phyloP scores from a whole-genome alignment of 1,140 invertebrate species.

The Bursaphelenchus mucronatus region DNA sequence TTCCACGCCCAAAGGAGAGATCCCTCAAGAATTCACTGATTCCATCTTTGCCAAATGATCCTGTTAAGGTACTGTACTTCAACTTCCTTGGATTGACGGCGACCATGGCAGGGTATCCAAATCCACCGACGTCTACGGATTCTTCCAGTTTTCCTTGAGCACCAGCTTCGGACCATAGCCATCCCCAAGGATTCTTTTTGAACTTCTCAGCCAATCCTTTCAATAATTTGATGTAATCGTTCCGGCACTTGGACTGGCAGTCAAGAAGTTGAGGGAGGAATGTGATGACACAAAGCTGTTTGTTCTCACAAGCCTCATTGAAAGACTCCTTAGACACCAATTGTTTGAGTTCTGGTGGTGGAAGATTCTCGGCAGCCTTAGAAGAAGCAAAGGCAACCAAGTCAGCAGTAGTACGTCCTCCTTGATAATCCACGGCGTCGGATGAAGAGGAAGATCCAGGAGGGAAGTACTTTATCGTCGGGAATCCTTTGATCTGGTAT shows the following conservation, averaged over 20 bases:
- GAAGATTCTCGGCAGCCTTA: constrained; percentile 78
- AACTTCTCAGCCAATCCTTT: constrained; percentile 79
- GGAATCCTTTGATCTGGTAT: constrained; percentile 79
- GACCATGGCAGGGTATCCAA: constrained; percentile 78
- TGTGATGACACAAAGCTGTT: constrained; percentile 75
- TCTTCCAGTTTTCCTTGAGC: constrained; percentile 78
- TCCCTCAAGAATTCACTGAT: constrained; percentile 92
- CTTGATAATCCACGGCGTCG: constrained; percentile 71
- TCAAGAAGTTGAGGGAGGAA: constrained; percentile 93
- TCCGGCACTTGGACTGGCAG: constrained; percentile 88
- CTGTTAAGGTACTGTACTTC: constrained; percentile 86
- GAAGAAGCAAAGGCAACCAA: constrained; percentile 83
- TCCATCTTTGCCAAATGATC: constrained; percentile 87
- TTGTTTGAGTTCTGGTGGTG: constrained; percentile 81
- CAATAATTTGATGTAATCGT: constrained; percentile 76
- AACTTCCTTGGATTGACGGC: constrained; percentile 93
- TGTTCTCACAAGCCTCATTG: constrained; percentile 54
- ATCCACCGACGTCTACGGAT: constrained; percentile 81
- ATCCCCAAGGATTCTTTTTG: constrained; percentile 94
- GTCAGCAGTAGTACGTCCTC: constrained; percentile 79
- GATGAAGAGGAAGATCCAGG: constrained; percentile 13
- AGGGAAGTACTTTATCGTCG: constrained; percentile 77
- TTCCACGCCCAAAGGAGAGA: constrained; percentile 82
- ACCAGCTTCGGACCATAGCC: constrained; percentile 88
- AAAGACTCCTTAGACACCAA: constrained; percentile 62